A percentile compares a stretch with the other conserved stretches of the same genome.
These are phyloP conservation scores for Dryoscopus gambensis DNA, from an alignment of 2,113 vertebrate species.

Conservation along the genomic window DNA sequence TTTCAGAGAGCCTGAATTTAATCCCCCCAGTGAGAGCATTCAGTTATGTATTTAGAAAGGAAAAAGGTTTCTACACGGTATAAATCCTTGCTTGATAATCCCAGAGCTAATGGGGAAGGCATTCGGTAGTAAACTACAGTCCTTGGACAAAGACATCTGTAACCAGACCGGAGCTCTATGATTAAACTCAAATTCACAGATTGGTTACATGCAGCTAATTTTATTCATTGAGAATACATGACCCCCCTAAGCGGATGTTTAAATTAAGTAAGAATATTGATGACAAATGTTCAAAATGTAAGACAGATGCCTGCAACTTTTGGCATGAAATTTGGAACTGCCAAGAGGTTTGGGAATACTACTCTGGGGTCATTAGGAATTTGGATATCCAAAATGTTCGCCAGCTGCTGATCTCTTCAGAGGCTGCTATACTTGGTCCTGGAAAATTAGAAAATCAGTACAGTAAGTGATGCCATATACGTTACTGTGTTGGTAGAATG, in stretches of 20 bases:
- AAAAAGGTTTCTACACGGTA: slow-evolving; percentile 48
- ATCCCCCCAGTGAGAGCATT: slow-evolving; percentile 55
- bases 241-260: slow-evolving; percentile 64
- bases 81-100: slow-evolving; percentile 66
- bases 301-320: slow-evolving; percentile 64
- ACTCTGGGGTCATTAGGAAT: slow-evolving; percentile 59
- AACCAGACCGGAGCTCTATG: slow-evolving; percentile 60
- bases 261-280: slow-evolving; percentile 68
- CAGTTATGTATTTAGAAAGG: slow-evolving; percentile 57
- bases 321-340: slow-evolving; percentile 67
- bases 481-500: not conserved
- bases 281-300: slow-evolving; percentile 69
- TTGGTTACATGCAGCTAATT: slow-evolving; percentile 66
- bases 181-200: slow-evolving; percentile 68
- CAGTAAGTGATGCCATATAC: not conserved
- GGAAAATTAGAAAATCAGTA: slow-evolving; percentile 24
- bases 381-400: slow-evolving; percentile 56
- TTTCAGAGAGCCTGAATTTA: slow-evolving; percentile 52
- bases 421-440: slow-evolving; percentile 13
- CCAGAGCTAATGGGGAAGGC: slow-evolving; percentile 56
- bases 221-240: slow-evolving; percentile 64
- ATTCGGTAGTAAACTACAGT: slow-evolving; percentile 58
- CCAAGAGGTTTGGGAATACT: slow-evolving; percentile 59
- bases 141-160: slow-evolving; percentile 61
- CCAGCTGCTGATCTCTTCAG: slow-evolving; percentile 60